Evolutionary conservation across 2,797 vertebrate genomes (phyloP).

Genomic region (Pogonophryne albipinna): DNA sequence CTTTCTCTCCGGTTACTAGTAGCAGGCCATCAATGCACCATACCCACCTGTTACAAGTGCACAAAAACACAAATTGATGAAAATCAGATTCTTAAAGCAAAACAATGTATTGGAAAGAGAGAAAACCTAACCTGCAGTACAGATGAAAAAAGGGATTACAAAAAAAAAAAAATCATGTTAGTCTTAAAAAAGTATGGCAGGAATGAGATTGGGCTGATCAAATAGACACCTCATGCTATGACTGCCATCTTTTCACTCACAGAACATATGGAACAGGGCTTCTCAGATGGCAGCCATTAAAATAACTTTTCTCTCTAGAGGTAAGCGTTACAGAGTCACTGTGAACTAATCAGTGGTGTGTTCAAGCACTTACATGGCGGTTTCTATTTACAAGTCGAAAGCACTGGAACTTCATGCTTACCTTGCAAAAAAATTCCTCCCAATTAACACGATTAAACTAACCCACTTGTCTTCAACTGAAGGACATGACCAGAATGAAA

Average conservation of each 20-base stretch:
- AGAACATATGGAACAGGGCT: neutral
- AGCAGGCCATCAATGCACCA: no score
- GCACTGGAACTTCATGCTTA: neutral
- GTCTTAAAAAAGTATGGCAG: no score
- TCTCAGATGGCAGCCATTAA: neutral
- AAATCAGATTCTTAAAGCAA: no score
- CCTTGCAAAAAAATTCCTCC: neutral
- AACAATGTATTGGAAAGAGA: no score
- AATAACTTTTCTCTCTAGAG: neutral
- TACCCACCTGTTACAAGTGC: no score
- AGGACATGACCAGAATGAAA: slow-evolving; percentile 28
- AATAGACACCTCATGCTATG: neutral
- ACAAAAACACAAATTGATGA: no score
- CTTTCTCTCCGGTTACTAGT: no score
- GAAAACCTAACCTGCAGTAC: no score
- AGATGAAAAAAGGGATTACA: no score
- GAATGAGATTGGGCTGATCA: no score
- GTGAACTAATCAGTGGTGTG: slow-evolving; percentile 19
- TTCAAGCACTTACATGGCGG: slow-evolving; percentile 4
- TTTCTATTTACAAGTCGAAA: slow-evolving; percentile 16
- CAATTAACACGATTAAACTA: slow-evolving; percentile 26
- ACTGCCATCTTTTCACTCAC: neutral
- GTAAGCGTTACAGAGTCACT: neutral
- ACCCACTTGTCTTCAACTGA: slow-evolving; percentile 26
- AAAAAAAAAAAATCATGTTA: no score